Evolutionary conservation across 2,797 vertebrate species (phyloP), one percentile per base, ranked within the genome.

Genomic region (Melanotaenia nigrans): DNA sequence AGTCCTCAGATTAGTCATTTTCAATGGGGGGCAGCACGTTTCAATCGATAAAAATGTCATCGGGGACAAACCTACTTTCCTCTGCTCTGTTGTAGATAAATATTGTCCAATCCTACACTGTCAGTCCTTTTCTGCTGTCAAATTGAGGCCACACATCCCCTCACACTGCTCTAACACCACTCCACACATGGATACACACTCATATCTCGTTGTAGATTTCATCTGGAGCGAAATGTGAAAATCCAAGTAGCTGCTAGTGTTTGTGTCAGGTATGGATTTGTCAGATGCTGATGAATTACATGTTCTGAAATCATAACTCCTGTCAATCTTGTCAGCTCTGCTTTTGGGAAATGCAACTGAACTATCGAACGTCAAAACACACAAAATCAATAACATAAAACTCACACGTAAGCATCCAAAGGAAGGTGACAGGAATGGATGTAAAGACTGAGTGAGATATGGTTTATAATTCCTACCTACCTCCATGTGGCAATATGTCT

Each of bases 11-110:
- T 93, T 89, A 92, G 88, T 91, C 90, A 89, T 89, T 93, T 89
- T 91, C 87, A 84, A 77, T 32, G 74, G 70, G 74, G 73, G 76
- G 77, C 51, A 89, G 82, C 85, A 88, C 89, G 85, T 91, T 92
- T 89, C 89, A 92, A 93, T 94, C 92, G 88, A 95, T 94, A 91
- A 82, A 94, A 92, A 94, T 93, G 90, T 94, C 93, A 93, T 91
- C 88, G 80, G 87, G 87, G 90, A 93, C 92, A 93, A 91, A 90
- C 81, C 86, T 89, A 87, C 93, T 94, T 93, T 93, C 90, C 88
- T 89, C 85, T 72, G 83, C 83, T 85, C 77, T 84, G 80, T 87
- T 91, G 88, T 88, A 91, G 89, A 93, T 93, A 92, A 92, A 93
- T 90, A 89, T 88, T 90, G 88, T 88, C 75, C 89, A 88, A 85